A percentile compares a stretch with the other conserved stretches of the same genome.
phyloP scores from a whole-genome alignment of 1,140 invertebrate species.

The Bathynomus jamesi region DNA sequence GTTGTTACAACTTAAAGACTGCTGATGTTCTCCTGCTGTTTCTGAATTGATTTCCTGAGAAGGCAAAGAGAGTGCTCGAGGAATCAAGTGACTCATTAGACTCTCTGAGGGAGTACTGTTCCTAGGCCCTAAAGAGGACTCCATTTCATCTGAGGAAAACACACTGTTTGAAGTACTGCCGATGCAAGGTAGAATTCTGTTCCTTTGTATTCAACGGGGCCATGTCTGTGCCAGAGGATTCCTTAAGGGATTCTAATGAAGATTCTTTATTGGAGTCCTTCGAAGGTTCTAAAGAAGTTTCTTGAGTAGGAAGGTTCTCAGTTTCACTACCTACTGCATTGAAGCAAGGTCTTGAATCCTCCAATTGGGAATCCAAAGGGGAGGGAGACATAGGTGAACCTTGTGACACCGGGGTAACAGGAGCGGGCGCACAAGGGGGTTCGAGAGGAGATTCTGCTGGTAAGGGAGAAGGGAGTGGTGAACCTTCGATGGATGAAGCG shows the following conservation, averaged over 20 bases:
- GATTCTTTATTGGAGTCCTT: too few species aligned
- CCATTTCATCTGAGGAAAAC: background rate
- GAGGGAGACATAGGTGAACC: slow-evolving; percentile 22
- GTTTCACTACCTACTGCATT: too few species aligned
- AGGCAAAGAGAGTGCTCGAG: background rate
- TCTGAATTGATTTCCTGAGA: background rate
- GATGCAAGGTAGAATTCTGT: too few species aligned
- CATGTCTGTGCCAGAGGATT: too few species aligned
- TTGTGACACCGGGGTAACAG: slow-evolving; percentile 29
- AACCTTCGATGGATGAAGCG: background rate
- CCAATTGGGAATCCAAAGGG: background rate
- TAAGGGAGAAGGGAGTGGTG: slow-evolving; percentile 11
- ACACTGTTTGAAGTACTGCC: too few species aligned
- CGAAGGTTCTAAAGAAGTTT: too few species aligned
- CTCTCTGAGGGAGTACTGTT: background rate
- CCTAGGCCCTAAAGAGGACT: background rate
- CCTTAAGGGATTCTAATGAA: too few species aligned
- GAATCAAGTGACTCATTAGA: background rate
- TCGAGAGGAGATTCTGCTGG: slow-evolving; percentile 29
- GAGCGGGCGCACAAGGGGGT: slow-evolving; percentile 34
- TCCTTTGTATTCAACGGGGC: too few species aligned
- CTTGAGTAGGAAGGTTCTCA: too few species aligned
- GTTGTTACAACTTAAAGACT: background rate
- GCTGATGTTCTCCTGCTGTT: background rate
- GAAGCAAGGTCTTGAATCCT: background rate